Conservation (phyloP, 2,113 vertebrate species). For the Chiloscyllium plagiosum region DNA sequence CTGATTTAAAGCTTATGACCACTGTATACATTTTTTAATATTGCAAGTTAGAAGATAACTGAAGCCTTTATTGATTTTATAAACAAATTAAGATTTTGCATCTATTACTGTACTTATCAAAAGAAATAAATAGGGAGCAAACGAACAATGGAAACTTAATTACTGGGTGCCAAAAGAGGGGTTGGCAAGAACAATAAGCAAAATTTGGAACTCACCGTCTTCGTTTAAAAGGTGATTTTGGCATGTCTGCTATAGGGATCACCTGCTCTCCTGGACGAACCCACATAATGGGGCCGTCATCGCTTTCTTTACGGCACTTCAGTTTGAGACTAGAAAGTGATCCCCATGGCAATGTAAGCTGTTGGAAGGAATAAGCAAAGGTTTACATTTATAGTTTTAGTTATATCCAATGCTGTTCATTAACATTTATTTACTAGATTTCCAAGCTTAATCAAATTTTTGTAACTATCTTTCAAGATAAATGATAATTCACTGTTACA, state of each 20-base stretch:
- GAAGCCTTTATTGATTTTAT: not conserved
- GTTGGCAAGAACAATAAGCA: not conserved
- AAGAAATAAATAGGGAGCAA: not conserved
- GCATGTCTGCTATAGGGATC: slow-evolving; percentile 97
- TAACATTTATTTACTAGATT: not conserved
- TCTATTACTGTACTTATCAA: not conserved
- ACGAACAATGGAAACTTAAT: not conserved
- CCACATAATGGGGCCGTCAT: slow-evolving; percentile 98
- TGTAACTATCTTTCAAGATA: not conserved
- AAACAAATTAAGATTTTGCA: not conserved
- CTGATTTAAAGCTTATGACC: not conserved
- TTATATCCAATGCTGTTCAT: not conserved
- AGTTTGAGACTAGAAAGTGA: slow-evolving; percentile 82
- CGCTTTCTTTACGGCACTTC: slow-evolving; percentile 84
- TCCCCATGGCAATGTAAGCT: slow-evolving; percentile 94
- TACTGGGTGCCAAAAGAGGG: not conserved
- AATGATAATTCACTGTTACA: not conserved
- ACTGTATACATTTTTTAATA: not conserved
- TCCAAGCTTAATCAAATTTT: not conserved
- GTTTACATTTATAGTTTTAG: slow-evolving; percentile 40
- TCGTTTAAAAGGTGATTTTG: slow-evolving; percentile 98
- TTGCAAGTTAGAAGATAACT: not conserved
- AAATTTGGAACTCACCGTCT: slow-evolving; percentile 68
- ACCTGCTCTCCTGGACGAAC: slow-evolving; percentile 96
- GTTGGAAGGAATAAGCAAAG: slow-evolving; percentile 50